Evolutionary conservation across 1,140 invertebrate species (phyloP), one percentile per base, ranked within the genome.

Genomic region (Drosophila varians): DNA sequence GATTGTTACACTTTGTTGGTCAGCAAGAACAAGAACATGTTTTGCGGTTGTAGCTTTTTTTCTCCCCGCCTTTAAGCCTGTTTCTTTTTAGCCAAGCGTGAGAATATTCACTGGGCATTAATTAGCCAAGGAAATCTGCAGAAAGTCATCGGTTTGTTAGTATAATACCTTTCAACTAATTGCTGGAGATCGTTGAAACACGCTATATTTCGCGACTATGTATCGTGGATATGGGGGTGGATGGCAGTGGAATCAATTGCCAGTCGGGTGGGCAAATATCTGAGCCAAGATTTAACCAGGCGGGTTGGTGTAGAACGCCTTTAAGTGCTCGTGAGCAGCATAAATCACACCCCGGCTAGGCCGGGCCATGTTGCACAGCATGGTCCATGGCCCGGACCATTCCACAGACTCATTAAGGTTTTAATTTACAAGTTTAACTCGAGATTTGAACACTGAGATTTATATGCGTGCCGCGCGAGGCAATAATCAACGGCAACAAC

Each of bases 81-180:
- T 34, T 34, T 28, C 51, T 18, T 19, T 21, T 31, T 58, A n/a
- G 36, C 47, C 21, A 86, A 80, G 80, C 82, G 80, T 86, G 80
- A 86, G 80, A 86, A 86, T 87, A 86, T 80, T 80, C 82, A 60
- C 73, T 77, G 77, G 57, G 82, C 80, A 87, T 86, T 86, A 86
- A 86, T 86, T 86, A 87, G 82, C 60, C 42, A 54, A 8, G 42
- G 40, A 70, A 84, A 83, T 83, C 64, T 74, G 72, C 79, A 73
- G 26, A 66, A 74, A 57, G 46, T 62, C 75, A 86, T 86, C 80
- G 73, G 56, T 51, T 16, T 62, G 57, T 62, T 62, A 47, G 45
- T 46, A 31, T 25, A 18, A 42, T 31, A 31, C 28, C 28, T 31
- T 52, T 31, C 43, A 86, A 62, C 80, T 87, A 86, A 87, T 86